phyloP scores from a whole-genome alignment of 2,113 vertebrate genomes.

The Sceloporus tristichus region DNA sequence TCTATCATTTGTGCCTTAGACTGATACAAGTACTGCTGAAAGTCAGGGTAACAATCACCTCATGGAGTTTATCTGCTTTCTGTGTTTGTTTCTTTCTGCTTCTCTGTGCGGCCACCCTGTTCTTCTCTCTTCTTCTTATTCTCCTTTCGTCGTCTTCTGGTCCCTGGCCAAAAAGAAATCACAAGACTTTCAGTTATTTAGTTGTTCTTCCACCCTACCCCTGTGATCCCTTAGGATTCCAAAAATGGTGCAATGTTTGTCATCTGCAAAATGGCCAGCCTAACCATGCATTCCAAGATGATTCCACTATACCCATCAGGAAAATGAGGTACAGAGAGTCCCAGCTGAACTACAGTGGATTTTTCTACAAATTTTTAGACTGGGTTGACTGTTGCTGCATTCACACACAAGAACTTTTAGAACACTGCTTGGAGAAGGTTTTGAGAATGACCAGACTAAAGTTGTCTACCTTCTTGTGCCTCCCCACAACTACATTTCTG shows the following conservation, averaged over 20 bases:
- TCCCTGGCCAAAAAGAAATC: conserved; percentile 74
- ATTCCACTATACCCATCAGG: fast-evolving
- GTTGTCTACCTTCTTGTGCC: neutral
- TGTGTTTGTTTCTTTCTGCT: conserved; percentile 94
- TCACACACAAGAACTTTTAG: neutral
- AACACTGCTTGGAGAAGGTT: neutral
- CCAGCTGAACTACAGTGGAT: neutral
- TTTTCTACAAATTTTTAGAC: neutral
- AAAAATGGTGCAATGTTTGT: fast-evolving
- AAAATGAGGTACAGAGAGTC: neutral
- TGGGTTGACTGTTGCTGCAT: neutral
- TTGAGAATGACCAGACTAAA: neutral
- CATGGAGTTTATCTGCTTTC: conserved; percentile 91
- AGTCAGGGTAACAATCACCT: conserved; percentile 77
- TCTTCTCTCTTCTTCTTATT: conserved; percentile 91
- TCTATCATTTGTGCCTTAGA: neutral
- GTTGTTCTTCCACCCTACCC: neutral
- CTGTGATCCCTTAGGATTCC: neutral
- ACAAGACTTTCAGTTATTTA: neutral
- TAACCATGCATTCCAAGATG: neutral
- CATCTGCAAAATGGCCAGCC: fast-evolving
- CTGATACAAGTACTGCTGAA: neutral
- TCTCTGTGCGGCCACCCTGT: conserved; percentile 92
- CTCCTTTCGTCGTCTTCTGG: conserved; percentile 84
- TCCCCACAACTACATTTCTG: neutral